Evolutionary conservation across 2,888 invertebrate genomes (phyloP).

Genomic region (Platycnemis pennipes): DNA sequence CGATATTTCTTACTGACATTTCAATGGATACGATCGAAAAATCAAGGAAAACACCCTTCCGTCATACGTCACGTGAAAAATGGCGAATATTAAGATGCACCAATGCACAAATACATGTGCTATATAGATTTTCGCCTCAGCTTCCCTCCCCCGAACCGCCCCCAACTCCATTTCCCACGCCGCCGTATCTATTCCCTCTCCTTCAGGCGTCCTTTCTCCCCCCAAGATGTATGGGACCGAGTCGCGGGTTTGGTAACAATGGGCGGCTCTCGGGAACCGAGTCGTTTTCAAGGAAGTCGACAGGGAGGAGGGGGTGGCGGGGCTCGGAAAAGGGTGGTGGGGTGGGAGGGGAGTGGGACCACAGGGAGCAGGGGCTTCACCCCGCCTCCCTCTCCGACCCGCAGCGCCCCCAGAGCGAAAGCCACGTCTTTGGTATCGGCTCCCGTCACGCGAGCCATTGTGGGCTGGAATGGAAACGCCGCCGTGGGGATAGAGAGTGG

Average conservation of each 20-base stretch:
- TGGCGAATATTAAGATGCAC: background rate
- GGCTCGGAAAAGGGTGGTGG: too few species aligned
- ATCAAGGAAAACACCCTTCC: too few species aligned
- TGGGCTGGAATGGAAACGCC: conserved; percentile 25
- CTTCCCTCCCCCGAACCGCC: too few species aligned
- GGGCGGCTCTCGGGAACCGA: background rate
- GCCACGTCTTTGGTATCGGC: conserved; percentile 3
- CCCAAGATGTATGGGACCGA: conserved; percentile 45
- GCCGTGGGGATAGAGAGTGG: background rate
- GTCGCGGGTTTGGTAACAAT: conserved; percentile 57
- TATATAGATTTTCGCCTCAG: too few species aligned
- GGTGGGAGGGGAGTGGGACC: too few species aligned
- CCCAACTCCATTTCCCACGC: too few species aligned
- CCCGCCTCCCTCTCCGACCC: background rate
- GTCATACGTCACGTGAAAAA: background rate
- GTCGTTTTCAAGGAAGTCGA: background rate
- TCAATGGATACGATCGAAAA: too few species aligned
- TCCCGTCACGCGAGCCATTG: conserved; percentile 54
- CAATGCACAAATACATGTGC: background rate
- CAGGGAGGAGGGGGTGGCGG: background rate
- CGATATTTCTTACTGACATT: too few species aligned
- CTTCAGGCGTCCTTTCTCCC: background rate
- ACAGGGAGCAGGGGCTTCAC: background rate
- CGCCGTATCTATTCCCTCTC: background rate
- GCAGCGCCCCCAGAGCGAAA: background rate